phyloP scores from a whole-genome alignment of 2,113 vertebrate genomes.

The Thamnophis sirtalis region DNA sequence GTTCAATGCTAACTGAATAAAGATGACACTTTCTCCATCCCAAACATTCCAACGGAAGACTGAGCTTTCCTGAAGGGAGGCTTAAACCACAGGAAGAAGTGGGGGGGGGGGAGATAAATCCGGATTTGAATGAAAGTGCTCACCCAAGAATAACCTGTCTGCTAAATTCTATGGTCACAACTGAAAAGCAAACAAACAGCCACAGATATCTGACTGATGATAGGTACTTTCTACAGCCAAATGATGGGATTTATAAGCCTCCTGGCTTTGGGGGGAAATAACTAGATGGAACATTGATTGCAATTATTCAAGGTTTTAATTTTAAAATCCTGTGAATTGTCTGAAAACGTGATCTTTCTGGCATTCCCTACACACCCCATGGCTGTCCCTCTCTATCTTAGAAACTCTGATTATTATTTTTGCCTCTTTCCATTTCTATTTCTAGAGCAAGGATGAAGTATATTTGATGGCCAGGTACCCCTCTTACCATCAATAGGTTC shows the following conservation, averaged over 20 bases:
- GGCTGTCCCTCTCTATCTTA: background rate
- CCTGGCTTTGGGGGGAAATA: background rate
- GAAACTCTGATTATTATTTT: background rate
- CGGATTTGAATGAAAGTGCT: background rate
- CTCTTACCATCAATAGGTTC: background rate
- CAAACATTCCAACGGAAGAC: background rate
- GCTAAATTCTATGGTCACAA: background rate
- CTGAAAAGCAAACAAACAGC: background rate
- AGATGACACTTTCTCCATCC: background rate
- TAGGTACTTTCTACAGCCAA: background rate
- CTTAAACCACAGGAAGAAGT: background rate
- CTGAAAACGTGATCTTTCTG: background rate
- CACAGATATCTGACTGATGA: background rate
- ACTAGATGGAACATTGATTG: background rate
- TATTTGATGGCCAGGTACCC: background rate
- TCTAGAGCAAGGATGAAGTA: background rate
- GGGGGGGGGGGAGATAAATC: background rate
- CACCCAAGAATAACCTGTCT: background rate
- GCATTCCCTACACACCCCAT: background rate
- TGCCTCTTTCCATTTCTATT: background rate
- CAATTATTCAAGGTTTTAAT: background rate
- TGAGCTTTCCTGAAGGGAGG: background rate
- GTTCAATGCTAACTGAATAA: background rate
- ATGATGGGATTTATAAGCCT: background rate
- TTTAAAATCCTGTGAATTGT: background rate